Evolutionary conservation across 1,140 invertebrate species (phyloP).

Genomic region (Adoxophyes honmai): DNA sequence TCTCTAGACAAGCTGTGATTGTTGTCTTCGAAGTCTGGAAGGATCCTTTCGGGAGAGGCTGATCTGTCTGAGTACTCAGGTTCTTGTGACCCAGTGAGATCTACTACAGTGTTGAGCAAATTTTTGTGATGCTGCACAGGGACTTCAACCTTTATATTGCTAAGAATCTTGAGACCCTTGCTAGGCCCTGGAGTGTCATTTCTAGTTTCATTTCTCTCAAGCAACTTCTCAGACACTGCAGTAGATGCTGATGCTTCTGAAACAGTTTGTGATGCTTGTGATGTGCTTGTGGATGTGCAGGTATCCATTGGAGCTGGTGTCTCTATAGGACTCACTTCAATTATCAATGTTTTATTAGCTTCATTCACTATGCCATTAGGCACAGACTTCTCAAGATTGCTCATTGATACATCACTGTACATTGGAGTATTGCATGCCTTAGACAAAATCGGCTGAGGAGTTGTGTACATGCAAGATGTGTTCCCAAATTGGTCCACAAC

Average conservation of each 20-base stretch:
- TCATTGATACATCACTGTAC: constrained; percentile 38
- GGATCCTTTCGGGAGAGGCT: constrained; percentile 50
- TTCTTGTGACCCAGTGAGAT: constrained; percentile 63
- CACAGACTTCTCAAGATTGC: constrained; percentile 31
- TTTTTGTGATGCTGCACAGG: constrained; percentile 67
- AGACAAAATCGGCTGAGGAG: constrained; percentile 46
- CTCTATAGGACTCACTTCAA: constrained; percentile 61
- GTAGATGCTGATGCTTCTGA: background rate
- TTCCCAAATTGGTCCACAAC: constrained; percentile 68
- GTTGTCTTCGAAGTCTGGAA: constrained; percentile 63
- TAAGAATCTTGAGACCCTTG: constrained; percentile 73
- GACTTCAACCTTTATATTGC: constrained; percentile 74
- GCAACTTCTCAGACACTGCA: background rate
- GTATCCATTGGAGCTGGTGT: constrained; percentile 8
- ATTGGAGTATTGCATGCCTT: constrained; percentile 42
- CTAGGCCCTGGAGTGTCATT: constrained; percentile 38
- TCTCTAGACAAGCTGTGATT: constrained; percentile 33
- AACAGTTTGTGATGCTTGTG: background rate
- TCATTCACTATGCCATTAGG: constrained; percentile 38
- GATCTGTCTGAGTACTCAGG: constrained; percentile 43
- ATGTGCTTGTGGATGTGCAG: background rate
- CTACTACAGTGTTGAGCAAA: constrained; percentile 67
- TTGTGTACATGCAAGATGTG: constrained; percentile 60
- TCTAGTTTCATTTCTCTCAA: constrained; percentile 36
- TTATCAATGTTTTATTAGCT: constrained; percentile 59